Evolutionary conservation across 2,113 vertebrate species (phyloP).

Genomic region (Emydocephalus ijimae): DNA sequence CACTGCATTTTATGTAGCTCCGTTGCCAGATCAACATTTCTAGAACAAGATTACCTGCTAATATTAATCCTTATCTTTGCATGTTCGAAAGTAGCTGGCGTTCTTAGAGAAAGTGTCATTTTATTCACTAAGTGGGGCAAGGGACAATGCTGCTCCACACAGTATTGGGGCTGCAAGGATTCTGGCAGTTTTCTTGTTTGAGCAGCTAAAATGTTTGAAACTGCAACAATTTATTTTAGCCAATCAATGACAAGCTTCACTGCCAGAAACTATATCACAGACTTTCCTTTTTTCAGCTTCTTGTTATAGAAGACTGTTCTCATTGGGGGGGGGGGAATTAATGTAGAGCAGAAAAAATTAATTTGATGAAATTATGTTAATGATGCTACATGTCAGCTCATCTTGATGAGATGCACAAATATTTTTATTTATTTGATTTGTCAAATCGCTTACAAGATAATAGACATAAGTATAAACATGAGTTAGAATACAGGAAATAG

Average conservation of each 20-base stretch:
- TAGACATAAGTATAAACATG: no score
- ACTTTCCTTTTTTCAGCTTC: neutral
- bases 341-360: neutral
- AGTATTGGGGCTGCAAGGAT: neutral
- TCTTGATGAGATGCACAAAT: neutral
- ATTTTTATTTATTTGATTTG: neutral
- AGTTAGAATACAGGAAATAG: no score
- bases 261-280: neutral
- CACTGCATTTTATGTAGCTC: neutral
- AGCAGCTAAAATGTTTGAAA: neutral
- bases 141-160: neutral
- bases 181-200: neutral
- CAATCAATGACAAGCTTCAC: neutral
- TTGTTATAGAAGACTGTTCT: neutral
- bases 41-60: neutral
- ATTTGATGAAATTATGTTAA: neutral
- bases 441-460: no score
- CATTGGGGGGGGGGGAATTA: neutral
- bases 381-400: neutral
- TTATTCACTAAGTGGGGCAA: neutral
- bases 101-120: neutral
- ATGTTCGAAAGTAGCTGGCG: no score
- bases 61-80: neutral
- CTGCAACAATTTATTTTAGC: neutral
- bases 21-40: neutral